phyloP scores from a whole-genome alignment of 2,888 invertebrate genomes.

The Stictocephala bisonia region DNA sequence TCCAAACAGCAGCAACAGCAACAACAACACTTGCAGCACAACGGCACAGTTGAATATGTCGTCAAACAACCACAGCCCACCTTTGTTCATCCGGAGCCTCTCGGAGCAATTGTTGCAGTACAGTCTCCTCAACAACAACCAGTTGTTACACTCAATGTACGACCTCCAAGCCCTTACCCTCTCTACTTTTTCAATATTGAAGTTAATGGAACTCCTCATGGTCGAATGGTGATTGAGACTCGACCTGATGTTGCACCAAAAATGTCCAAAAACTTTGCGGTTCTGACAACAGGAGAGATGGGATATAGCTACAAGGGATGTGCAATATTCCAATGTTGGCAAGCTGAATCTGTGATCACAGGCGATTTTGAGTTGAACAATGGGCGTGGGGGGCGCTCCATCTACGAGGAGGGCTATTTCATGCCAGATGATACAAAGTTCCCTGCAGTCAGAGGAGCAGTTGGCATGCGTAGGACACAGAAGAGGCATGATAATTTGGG shows the following conservation, averaged over 20 bases:
- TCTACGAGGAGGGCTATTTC: slow-evolving; percentile 81
- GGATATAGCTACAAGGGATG: slow-evolving; percentile 85
- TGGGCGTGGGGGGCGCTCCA: slow-evolving; percentile 81
- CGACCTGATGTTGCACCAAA: slow-evolving; percentile 82
- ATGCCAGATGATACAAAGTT: slow-evolving; percentile 85
- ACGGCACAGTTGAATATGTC: slow-evolving; percentile 66
- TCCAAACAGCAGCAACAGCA: slow-evolving; percentile 68
- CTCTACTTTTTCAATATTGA: slow-evolving; percentile 82
- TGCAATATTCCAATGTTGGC: slow-evolving; percentile 85
- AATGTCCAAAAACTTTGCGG: slow-evolving; percentile 83
- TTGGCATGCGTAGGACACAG: slow-evolving; percentile 85
- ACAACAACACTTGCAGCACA: slow-evolving; percentile 59
- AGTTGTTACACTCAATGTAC: slow-evolving; percentile 58
- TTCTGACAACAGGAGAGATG: slow-evolving; percentile 77
- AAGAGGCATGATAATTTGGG: slow-evolving; percentile 83
- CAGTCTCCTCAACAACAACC: slow-evolving; percentile 60
- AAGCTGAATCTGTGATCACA: slow-evolving; percentile 82
- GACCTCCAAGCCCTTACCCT: slow-evolving; percentile 65
- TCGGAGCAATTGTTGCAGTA: slow-evolving; percentile 40
- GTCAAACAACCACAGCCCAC: slow-evolving; percentile 48
- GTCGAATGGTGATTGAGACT: slow-evolving; percentile 81
- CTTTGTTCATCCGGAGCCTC: slow-evolving; percentile 45
- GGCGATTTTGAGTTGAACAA: slow-evolving; percentile 82
- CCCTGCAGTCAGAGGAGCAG: slow-evolving; percentile 77
- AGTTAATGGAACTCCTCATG: slow-evolving; percentile 76